These are phyloP conservation scores for Drosophila lutescens DNA, from an alignment of 2,888 invertebrate genomes.

Conservation along the genomic window DNA sequence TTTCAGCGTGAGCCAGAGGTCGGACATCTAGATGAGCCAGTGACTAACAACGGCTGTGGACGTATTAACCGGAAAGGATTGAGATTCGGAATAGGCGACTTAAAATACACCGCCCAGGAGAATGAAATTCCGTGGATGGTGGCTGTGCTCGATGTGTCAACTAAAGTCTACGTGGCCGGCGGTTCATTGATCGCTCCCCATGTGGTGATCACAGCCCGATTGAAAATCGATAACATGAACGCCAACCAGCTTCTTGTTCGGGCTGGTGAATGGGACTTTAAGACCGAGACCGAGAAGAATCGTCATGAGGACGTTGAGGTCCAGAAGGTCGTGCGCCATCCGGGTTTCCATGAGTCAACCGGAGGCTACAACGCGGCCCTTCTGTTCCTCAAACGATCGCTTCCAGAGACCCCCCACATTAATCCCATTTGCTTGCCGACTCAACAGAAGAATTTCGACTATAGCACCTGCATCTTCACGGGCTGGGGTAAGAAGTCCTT, in stretches of 20 bases:
- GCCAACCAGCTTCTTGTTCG: constrained; percentile 12
- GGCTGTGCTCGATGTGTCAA: background rate
- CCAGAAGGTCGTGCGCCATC: constrained; percentile 8
- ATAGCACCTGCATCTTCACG: constrained; percentile 66
- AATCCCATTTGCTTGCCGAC: constrained; percentile 45
- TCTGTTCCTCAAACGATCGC: constrained; percentile 16
- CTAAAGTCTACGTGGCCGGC: constrained; percentile 13
- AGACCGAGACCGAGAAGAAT: background rate
- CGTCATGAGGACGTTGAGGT: constrained; percentile 14
- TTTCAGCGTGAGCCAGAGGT: background rate
- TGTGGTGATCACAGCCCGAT: constrained; percentile 27
- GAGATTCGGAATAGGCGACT: background rate
- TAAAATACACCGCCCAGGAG: constrained; percentile 2
- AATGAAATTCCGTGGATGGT: constrained; percentile 47
- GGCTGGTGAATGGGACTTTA: constrained; percentile 52
- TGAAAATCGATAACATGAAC: no score
- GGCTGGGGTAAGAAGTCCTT: constrained; percentile 79
- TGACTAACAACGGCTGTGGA: no score
- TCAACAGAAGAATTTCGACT: constrained; percentile 3
- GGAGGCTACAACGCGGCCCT: constrained; percentile 38
- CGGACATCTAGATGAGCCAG: no score
- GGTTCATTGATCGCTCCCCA: constrained; percentile 39
- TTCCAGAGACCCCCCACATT: constrained; percentile 26
- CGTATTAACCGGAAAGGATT: no score
- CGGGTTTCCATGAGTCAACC: rapidly evolving